Evolutionary conservation across 2,888 invertebrate genomes (phyloP), one percentile per base, ranked within the genome.

Genomic region (Notodonta dromedarius): DNA sequence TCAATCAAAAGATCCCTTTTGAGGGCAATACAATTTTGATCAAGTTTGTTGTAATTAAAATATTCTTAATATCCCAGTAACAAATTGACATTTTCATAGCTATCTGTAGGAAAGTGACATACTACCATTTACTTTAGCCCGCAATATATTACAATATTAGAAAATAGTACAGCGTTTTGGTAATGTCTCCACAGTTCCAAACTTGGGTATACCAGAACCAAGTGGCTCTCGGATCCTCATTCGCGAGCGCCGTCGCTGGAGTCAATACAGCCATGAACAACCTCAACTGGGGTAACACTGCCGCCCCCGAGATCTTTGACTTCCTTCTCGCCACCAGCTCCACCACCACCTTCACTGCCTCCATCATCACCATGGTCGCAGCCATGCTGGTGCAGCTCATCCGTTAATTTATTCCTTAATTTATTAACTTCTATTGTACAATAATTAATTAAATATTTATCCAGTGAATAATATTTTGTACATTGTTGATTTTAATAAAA

Each of bases 161-260:
- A 24, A 24, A 24, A 24, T 24, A 24, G 14, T 9, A 50, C 8
- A 14, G n/a, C 12, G n/a, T 2, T 13, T 50, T 50, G 8, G 4
- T 50, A 50, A 16, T 62, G 35, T 39, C 57, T 67, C 76, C 71
- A 8, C 83, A 93, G 93, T 90, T 91, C 86, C 90, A 90, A 77
- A 24, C 61, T 0, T 93, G 91, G 91, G 66, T 85, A 2, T 90
- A 87, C 69, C 24, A 57, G 0, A 83, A 86, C 62, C 92, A 93
- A 69, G 4, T 82, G 0, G 74, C 68, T 0, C 73, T 91, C 8
- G 82, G 65, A 2, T 71, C 66, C 0, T 82, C 87, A 0, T 90
- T 93, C 74, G 4, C 54, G 0, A 63, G 65, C 12, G 89, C 85
- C 2, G 76, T 76, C 0, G 48, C 60, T 6, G 89, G 83, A 1